Evolutionary conservation across 1,140 invertebrate genomes (phyloP).

Genomic region (Drosophila gunungcola): DNA sequence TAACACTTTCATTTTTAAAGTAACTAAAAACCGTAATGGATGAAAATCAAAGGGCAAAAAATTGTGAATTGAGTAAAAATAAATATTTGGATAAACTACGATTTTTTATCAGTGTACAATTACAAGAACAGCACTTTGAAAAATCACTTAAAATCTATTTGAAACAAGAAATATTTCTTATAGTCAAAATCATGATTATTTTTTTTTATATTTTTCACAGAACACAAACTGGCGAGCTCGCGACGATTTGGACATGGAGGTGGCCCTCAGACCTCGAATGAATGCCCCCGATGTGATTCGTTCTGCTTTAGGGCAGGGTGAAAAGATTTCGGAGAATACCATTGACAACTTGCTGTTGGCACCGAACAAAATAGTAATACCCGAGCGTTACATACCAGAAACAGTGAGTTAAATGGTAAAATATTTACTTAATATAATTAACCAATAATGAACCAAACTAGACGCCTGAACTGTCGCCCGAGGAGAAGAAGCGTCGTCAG

Average conservation of each 20-base stretch:
- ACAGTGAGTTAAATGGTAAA: slow-evolving; percentile 86
- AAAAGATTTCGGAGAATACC: slow-evolving; percentile 88
- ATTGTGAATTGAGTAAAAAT: no score
- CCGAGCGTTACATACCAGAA: slow-evolving; percentile 96
- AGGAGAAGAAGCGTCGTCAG: slow-evolving; percentile 92
- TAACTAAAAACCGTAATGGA: no score
- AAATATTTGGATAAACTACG: no score
- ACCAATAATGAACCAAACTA: slow-evolving; percentile 56
- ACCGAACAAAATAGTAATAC: slow-evolving; percentile 95
- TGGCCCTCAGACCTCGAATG: slow-evolving; percentile 89
- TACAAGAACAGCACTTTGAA: no score
- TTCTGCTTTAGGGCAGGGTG: slow-evolving; percentile 88
- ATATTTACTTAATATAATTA: neutral
- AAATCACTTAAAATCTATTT: no score
- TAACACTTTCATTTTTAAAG: no score
- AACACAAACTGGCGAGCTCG: slow-evolving; percentile 87
- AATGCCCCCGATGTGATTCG: slow-evolving; percentile 93
- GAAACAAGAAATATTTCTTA: no score
- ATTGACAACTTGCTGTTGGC: slow-evolving; percentile 93
- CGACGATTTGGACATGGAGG: slow-evolving; percentile 94
- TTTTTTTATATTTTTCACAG: slow-evolving; percentile 67
- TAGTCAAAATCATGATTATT: neutral
- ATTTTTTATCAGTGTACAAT: no score
- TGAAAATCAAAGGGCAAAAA: no score
- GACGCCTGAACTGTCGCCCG: slow-evolving; percentile 91